Base-by-base conservation (phyloP, 2,888 invertebrate species). In the Teleogryllus oceanicus region DNA sequence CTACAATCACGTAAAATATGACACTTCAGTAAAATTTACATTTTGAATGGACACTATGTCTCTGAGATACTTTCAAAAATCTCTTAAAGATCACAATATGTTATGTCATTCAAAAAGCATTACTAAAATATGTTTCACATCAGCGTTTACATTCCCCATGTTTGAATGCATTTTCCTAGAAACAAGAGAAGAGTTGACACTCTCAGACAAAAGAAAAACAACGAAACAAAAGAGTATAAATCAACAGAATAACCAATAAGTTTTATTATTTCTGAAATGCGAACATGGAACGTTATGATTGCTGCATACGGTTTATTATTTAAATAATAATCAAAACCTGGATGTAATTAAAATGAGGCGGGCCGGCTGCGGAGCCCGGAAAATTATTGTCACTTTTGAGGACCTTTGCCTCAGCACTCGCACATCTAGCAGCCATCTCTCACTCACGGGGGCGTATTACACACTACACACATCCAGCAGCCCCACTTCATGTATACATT, bases 221-320 rank as follows among this genome's bases (percentile, higher is more conserved):
- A 62, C 4, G 10, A 62, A 62, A 18, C 62, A 62, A 62, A 13
- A 62, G n/a, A 62, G n/a, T 62, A 62, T 62, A 62, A 62, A 62
- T 62, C 62, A 62, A 62, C 62, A 62, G 62, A 62, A 62, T 62
- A 62, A 62, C 62, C 62, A 77, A 62, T 62, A 62, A 62, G 37
- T 83, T 83, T 82, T 80, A 81, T 83, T 80, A 79, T 78, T 75
- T 76, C 77, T 82, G 80, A 83, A 83, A 83, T 82, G 83, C 82
- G 80, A 81, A 83, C 82, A 83, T 83, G 82, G 82, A 83, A 83
- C 83, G 81, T 82, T 77, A 79, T 78, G 81, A 75, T 79, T 74
- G 49, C 50, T 50, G 75, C n/a, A 18, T 62, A 62, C 13, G n/a
- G 16, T 62, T 62, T 62, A 62, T 62, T 62, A 18, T 62, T 62